Evolutionary conservation across 2,113 vertebrate genomes (phyloP).

Genomic region (Anseranas semipalmata): DNA sequence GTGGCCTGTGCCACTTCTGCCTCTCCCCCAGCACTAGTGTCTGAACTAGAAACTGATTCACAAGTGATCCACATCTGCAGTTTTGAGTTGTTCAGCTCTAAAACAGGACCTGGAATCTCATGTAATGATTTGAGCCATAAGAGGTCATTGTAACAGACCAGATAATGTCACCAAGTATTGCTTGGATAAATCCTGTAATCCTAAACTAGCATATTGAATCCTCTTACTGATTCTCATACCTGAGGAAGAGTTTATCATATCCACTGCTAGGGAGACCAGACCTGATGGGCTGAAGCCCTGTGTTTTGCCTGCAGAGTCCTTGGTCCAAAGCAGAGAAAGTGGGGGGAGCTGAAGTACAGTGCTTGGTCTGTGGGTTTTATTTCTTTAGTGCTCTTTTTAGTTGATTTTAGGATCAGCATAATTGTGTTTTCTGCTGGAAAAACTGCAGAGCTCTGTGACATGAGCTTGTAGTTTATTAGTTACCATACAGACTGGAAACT

Average conservation of each 20-base stretch:
- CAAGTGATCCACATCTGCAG: neutral
- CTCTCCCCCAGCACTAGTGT: neutral
- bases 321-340: neutral
- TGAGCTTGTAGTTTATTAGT: neutral
- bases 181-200: neutral
- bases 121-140: neutral
- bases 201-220: neutral
- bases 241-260: neutral
- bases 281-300: neutral
- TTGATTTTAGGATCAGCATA: neutral
- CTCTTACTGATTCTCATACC: neutral
- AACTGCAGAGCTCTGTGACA: neutral
- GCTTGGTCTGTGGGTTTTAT: neutral
- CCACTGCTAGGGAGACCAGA: rapidly evolving
- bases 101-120: neutral
- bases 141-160: neutral
- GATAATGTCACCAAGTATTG: neutral
- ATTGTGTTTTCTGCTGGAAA: neutral
- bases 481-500: neutral
- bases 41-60: neutral
- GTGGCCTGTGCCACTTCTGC: neutral
- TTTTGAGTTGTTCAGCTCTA: neutral
- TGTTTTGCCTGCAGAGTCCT: neutral
- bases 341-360: neutral
- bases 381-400: neutral